These are phyloP conservation scores for Callipepla californica DNA, from an alignment of 2,113 vertebrate genomes.

Conservation along the genomic window DNA sequence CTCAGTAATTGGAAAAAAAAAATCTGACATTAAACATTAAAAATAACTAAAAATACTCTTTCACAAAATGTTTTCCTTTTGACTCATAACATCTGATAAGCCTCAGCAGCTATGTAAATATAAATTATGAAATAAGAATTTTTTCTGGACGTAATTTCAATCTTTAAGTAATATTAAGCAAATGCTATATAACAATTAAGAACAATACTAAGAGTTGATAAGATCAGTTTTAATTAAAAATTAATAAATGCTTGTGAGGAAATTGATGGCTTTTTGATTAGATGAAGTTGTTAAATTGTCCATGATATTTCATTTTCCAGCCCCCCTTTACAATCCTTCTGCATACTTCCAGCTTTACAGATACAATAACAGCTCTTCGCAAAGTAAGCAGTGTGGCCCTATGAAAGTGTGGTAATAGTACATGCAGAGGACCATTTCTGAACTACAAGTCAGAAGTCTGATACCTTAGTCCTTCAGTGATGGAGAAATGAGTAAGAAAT, in stretches of 20 bases:
- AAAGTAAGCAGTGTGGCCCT: background rate
- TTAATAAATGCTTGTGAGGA: background rate
- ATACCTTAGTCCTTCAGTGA: background rate
- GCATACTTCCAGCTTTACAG: background rate
- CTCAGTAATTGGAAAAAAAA: background rate
- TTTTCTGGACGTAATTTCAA: background rate
- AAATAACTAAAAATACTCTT: background rate
- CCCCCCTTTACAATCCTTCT: background rate
- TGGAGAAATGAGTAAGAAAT: background rate
- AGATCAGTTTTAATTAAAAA: background rate
- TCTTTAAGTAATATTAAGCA: background rate
- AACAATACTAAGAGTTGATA: background rate
- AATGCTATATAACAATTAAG: background rate
- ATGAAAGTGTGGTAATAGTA: background rate
- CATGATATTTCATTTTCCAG: background rate
- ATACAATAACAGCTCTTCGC: rapidly evolving
- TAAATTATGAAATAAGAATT: background rate
- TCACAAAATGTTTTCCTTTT: rapidly evolving
- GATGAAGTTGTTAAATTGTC: background rate
- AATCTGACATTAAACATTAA: background rate
- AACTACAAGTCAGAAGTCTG: background rate
- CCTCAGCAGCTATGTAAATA: background rate
- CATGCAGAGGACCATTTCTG: background rate
- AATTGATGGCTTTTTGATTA: background rate
- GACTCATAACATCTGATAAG: background rate